Evolutionary conservation across 2,113 vertebrate genomes (phyloP), one percentile per base, ranked within the genome.

Genomic region (Syngnathoides biaculeatus): DNA sequence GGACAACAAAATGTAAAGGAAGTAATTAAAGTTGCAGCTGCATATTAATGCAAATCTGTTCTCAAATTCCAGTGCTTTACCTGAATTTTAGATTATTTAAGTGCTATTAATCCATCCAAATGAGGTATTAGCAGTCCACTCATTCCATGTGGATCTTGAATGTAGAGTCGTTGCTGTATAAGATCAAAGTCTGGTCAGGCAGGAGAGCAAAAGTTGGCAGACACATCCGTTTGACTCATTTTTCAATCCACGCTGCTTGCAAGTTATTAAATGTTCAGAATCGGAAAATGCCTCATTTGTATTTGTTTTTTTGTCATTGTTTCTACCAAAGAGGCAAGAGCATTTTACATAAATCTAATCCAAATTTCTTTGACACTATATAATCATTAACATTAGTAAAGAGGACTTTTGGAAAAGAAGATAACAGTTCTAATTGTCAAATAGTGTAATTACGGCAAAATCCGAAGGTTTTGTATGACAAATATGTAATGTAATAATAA

Each of bases 51-150:
- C 69, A 50, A 74, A 1, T 86, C 80, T 40, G 80, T 83, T 87
- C 72, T 79, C 5, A 77, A 85, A 90, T 86, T 88, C 81, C 87
- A 77, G 22, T 39, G 12, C 75, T 62, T 85, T 83, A 74, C 48
- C 68, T 69, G 64, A 79, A 79, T 52, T 71, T 68, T 69, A 86
- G 84, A 87, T 86, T 84, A 82, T 69, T 77, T 42, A 11, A 45
- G 24, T 70, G 55, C 48, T 58, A 17, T 64, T 58, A 69, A 79
- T 39, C 39, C n/a, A 13, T 77, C 71, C 67, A 65, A 76, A 79
- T 45, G 52, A 67, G 39, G 73, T 59, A 75, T 79, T 60, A 81
- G 66, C 56, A 66, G 71, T 53, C 70, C 35, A 66, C 70, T 59
- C 39, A 27, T 50, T 35, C 39, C 73, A 67, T 14, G 9, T 69